Evolutionary conservation across 2,113 vertebrate genomes (phyloP).

Genomic region (Poecilia latipinna): DNA sequence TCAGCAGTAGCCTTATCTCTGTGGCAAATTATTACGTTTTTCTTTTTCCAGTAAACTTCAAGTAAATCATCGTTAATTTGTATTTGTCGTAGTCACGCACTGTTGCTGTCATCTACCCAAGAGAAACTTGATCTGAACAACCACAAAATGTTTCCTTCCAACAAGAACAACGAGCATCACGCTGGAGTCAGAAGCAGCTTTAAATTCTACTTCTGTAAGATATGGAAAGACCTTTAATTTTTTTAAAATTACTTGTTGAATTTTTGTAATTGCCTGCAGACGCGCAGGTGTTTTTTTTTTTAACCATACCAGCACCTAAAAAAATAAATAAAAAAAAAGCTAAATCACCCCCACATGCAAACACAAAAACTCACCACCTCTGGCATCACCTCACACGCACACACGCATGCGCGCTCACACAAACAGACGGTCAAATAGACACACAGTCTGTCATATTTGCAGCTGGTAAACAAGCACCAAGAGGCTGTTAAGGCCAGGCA

Average conservation of each 20-base stretch:
- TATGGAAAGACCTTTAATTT: conserved; percentile 26
- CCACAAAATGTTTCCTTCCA: no score
- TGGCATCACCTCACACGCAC: conserved; percentile 47
- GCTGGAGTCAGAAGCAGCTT: neutral
- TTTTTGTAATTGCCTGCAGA: conserved; percentile 39
- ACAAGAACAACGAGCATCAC: no score
- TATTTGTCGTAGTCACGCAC: neutral
- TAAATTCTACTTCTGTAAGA: neutral
- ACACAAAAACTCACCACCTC: conserved; percentile 41
- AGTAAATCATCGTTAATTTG: neutral
- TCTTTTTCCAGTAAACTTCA: neutral
- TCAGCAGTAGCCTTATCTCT: neutral
- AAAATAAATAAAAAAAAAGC: neutral
- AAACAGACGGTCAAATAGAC: conserved; percentile 79
- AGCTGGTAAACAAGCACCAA: conserved; percentile 71
- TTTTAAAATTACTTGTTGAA: conserved; percentile 2
- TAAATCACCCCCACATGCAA: conserved; percentile 31
- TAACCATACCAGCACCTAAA: conserved; percentile 32
- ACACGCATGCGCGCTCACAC: conserved; percentile 55
- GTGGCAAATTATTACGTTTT: neutral
- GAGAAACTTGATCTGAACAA: no score
- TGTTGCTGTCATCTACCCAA: no score
- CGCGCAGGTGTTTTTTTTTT: conserved; percentile 35
- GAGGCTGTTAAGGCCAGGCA: conserved; percentile 74
- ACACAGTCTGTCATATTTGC: conserved; percentile 80